Evolutionary conservation across 2,113 vertebrate species (phyloP), one percentile per base, ranked within the genome.

Genomic region (Mirounga angustirostris): DNA sequence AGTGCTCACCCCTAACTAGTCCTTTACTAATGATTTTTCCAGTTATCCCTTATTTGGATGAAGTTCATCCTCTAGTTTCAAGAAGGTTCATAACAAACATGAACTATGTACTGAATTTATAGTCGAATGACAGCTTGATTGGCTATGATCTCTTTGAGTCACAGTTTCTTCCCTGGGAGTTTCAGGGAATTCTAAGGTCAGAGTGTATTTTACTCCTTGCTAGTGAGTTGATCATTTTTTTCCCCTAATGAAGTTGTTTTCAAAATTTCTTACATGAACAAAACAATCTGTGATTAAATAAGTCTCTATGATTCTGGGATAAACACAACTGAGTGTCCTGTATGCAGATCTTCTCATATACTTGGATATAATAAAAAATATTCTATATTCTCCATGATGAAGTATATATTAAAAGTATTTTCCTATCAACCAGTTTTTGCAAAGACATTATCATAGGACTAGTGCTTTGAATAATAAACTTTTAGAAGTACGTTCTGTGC

Each of bases 171-270:
- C 16, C 0, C 54, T 92, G 63, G n/a, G 16, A 33, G 4, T 40
- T 81, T 87, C 43, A 95, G 56, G 46, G 56, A 81, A 56, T n/a
- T 81, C 43, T 92, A 88, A 81, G n/a, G 74, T 59, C 52, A 81
- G 43, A n/a, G 65, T 73, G 12, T 56, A 65, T 73, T 88, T 92
- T 81, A 87, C 7, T 92, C 1, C 0, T n/a, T 73, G n/a, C 2
- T 56, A 46, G 26, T 88, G 61, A 80, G 33, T 61, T 79, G 30
- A 81, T 81, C 7, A 78, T 54, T 43, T 85, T 92, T 36, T 67
- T n/a, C 73, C 7, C 6, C 19, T 24, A 24, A 56, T 43, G 26
- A 15, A 79, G 28, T 74, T 40, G 9, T 79, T 79, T 19, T 54
- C 30, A 21, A 33, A 79, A 36, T 56, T 79, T 79, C 24, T 78